A percentile compares a stretch with the other conserved stretches of the same genome.
These are phyloP conservation scores for Drosophila carrolli DNA, from an alignment of 1,140 invertebrate species.

Conservation along the genomic window DNA sequence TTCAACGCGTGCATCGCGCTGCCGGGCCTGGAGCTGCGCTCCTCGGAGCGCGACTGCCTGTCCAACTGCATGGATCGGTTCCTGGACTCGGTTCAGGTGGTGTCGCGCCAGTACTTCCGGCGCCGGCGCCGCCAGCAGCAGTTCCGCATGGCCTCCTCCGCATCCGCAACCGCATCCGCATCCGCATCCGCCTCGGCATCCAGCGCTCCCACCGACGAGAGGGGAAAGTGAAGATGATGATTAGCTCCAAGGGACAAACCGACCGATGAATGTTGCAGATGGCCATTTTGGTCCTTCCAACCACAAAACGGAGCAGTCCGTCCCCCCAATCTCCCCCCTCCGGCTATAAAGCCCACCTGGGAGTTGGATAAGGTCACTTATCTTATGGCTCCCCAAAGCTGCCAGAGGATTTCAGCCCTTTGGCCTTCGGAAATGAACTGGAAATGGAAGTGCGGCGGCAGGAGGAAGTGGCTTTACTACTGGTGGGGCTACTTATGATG, in stretches of 20 bases:
- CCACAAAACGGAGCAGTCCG: background rate
- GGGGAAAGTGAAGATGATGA: background rate
- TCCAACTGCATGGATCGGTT: constrained; percentile 39
- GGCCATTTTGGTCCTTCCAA: background rate
- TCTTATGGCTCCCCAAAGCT: background rate
- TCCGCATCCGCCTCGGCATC: background rate
- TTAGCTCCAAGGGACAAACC: background rate
- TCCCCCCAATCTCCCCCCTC: background rate
- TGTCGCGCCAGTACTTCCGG: constrained; percentile 39
- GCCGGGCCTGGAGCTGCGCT: constrained; percentile 15
- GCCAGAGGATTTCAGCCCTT: background rate
- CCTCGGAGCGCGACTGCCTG: constrained; percentile 31
- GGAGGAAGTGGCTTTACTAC: background rate
- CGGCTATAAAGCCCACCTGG: background rate
- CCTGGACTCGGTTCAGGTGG: constrained; percentile 30
- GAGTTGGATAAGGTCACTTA: background rate
- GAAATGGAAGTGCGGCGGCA: background rate
- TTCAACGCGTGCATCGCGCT: constrained; percentile 16
- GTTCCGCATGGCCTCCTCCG: background rate
- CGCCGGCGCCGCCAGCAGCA: constrained; percentile 30
- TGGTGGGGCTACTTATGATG: background rate
- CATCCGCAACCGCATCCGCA: background rate
- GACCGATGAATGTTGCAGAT: background rate
- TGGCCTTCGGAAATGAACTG: background rate
- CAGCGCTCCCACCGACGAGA: background rate